phyloP scores from a whole-genome alignment of 2,888 invertebrate species.

The Drosophila colorata region DNA sequence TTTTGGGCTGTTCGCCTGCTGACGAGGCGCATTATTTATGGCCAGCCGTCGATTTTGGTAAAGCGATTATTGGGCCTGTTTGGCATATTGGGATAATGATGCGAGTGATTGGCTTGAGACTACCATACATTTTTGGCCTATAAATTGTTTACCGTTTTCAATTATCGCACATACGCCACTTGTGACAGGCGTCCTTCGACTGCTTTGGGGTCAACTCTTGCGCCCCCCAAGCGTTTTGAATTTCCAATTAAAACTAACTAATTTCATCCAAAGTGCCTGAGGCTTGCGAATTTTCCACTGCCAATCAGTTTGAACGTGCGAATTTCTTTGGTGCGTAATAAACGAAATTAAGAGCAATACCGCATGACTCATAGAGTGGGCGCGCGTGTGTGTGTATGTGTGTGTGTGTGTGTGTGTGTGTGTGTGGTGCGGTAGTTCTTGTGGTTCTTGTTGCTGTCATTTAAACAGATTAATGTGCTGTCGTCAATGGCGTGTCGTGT shows the following conservation, averaged over 20 bases:
- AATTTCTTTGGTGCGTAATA: conserved; percentile 51
- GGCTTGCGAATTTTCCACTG: conserved; percentile 44
- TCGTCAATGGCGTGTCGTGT: conserved; percentile 61
- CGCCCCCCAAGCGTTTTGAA: conserved; percentile 47
- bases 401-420: conserved; percentile 1
- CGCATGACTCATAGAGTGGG: conserved; percentile 29
- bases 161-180: conserved; percentile 43
- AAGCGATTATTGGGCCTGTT: conserved; percentile 50
- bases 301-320: conserved; percentile 45
- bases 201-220: neutral
- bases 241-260: conserved; percentile 72
- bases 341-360: conserved; percentile 27
- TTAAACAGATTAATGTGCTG: conserved; percentile 69
- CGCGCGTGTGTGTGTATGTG: conserved; percentile 1
- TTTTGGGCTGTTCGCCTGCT: conserved; percentile 34
- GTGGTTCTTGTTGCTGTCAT: conserved; percentile 54
- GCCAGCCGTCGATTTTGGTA: conserved; percentile 43
- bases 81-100: conserved; percentile 35
- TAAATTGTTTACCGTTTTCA: conserved; percentile 31
- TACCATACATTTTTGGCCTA: neutral
- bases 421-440: conserved; percentile 1
- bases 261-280: conserved; percentile 65
- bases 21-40: conserved; percentile 62
- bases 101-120: conserved; percentile 19
- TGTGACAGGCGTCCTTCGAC: conserved; percentile 11